phyloP scores from a whole-genome alignment of 2,113 vertebrate species.

The Bufo bufo region DNA sequence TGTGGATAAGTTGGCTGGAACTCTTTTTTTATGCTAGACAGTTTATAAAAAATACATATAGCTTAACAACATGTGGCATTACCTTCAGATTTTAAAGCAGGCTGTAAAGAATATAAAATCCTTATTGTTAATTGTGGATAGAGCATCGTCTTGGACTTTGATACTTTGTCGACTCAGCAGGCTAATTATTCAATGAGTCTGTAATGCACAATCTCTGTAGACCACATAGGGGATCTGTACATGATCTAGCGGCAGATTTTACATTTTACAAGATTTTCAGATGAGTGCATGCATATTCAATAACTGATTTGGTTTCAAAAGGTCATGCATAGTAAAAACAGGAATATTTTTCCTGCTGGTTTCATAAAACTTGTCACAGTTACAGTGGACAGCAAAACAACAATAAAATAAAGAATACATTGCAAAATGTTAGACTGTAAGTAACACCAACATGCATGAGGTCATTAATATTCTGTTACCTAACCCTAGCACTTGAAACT shows the following conservation, averaged over 20 bases:
- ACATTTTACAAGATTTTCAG: constrained; percentile 22
- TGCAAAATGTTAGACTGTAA: background rate
- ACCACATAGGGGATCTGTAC: constrained; percentile 25
- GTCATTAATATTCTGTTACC: background rate
- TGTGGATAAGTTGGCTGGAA: background rate
- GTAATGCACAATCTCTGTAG: constrained; percentile 35
- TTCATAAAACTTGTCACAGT: constrained; percentile 18
- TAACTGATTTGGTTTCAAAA: constrained; percentile 18
- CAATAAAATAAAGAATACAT: background rate
- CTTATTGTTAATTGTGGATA: constrained; percentile 10
- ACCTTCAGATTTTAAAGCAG: constrained; percentile 18
- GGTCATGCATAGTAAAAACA: constrained; percentile 37
- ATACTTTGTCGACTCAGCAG: constrained; percentile 33
- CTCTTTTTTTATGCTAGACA: constrained; percentile 4
- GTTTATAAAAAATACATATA: constrained; percentile 26
- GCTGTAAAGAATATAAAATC: background rate
- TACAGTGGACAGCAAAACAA: background rate
- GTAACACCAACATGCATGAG: background rate
- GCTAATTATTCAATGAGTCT: constrained; percentile 32
- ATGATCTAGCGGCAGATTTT: constrained; percentile 17
- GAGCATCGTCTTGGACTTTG: constrained; percentile 4
- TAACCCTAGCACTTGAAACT: background rate
- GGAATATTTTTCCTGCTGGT: constrained; percentile 4
- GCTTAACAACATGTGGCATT: background rate
- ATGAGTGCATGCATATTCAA: background rate